phyloP scores from a whole-genome alignment of 2,113 vertebrate genomes.

The Forbesichthys papilliferus region DNA sequence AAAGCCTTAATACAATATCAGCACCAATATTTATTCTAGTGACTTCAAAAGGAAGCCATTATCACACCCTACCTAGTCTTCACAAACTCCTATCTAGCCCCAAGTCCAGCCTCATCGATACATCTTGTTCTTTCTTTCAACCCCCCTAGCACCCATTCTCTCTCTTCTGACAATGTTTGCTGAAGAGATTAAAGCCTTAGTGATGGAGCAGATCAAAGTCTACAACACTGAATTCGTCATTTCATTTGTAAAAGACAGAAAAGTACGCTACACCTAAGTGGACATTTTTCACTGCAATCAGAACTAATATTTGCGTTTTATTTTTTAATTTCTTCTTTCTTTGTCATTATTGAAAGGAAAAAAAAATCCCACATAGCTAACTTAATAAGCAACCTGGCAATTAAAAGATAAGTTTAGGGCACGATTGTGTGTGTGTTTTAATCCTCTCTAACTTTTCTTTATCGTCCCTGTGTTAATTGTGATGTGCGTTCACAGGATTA shows the following conservation, averaged over 20 bases:
- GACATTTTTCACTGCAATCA: constrained; percentile 5
- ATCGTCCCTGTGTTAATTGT: constrained; percentile 71
- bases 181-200: constrained; percentile 25
- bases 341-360: background rate
- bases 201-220: background rate
- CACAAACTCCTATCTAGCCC: constrained; percentile 18
- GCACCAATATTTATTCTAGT: constrained; percentile 55
- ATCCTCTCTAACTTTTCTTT: constrained; percentile 41
- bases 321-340: background rate
- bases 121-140: background rate
- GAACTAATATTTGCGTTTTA: constrained; percentile 16
- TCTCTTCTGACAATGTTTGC: background rate
- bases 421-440: constrained; percentile 39
- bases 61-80: constrained; percentile 27
- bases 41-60: constrained; percentile 54
- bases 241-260: background rate
- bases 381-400: constrained; percentile 47
- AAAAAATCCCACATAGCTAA: constrained; percentile 16
- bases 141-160: too few species aligned
- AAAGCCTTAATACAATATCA: constrained; percentile 43
- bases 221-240: background rate
- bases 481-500: constrained; percentile 52
- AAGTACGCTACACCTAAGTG: background rate
- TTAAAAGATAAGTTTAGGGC: constrained; percentile 70
- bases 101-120: constrained; percentile 13